Evolutionary conservation across 2,113 vertebrate genomes (phyloP), one percentile per base, ranked within the genome.

Genomic region (Naja naja): DNA sequence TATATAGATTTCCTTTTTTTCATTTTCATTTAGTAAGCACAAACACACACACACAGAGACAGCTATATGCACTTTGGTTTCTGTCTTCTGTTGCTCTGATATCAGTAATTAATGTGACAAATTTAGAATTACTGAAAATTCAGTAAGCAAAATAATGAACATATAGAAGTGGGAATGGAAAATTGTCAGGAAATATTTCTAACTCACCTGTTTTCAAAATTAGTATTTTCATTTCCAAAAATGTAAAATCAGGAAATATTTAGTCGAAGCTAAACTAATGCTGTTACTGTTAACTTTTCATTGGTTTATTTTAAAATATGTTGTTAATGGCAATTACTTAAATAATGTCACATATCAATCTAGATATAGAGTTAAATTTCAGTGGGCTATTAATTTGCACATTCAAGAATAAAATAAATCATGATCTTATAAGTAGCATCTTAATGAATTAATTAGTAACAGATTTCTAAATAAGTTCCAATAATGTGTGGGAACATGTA

Each of bases 301-400:
- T 18, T 74, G 64, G 0, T 34, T 88, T n/a, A 27, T 88, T 88
- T 54, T 11, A 55, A 53, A 39, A 9, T 55, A 14, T 16, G 47
- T 89, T 93, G 18, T 94, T 94, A 95, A 92, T 92, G 94, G 56
- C 69, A 95, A 90, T 69, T 93, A 92, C 95, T 95, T 95, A 89
- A 95, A 69, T 54, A 96, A 97, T 96, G 96, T 97, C 96, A 97
- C 96, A 93, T 97, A 93, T 95, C 95, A 91, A 88, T 97, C 93
- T 94, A 92, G 91, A 85, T 27, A 88, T 60, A 34, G 94, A 95
- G 30, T 96, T 95, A 95, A 95, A 93, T 96, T 95, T 89, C 91
- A 95, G 95, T 97, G 95, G 96, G 93, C 90, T 90, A 94, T 96
- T 95, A 96, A 97, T 96, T 96, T 96, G 56, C 94, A 96, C 93